These are phyloP conservation scores for Stenchaetothrips biformis DNA, from an alignment of 2,888 invertebrate species.

Conservation along the genomic window DNA sequence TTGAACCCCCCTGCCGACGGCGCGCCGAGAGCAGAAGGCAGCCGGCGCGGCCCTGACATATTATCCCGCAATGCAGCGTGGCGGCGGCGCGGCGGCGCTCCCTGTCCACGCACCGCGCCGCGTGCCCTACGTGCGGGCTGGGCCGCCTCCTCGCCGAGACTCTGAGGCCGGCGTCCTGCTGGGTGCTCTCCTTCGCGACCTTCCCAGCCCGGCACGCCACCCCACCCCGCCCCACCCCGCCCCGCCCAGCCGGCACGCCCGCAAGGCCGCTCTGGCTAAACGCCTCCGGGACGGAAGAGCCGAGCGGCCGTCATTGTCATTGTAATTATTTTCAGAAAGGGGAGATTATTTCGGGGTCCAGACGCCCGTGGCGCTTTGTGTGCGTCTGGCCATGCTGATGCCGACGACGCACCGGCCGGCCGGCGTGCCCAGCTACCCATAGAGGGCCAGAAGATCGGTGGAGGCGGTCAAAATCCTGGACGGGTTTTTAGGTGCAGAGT, in stretches of 20 bases:
- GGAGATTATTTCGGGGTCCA: no score
- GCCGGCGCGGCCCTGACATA: conserved; percentile 4
- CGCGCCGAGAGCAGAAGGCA: conserved; percentile 9
- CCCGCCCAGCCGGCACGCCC: neutral
- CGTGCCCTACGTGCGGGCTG: neutral
- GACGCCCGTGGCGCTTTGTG: neutral
- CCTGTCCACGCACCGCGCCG: neutral
- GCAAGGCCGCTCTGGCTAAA: no score
- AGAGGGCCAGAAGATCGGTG: no score
- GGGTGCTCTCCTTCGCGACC: neutral
- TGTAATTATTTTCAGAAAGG: neutral
- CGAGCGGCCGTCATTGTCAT: neutral
- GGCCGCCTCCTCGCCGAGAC: neutral
- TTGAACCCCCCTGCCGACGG: neutral
- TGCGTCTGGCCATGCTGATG: neutral
- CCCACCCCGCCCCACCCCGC: no score
- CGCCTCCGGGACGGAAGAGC: no score
- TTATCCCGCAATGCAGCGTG: neutral
- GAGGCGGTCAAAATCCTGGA: no score
- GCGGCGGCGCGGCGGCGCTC: neutral
- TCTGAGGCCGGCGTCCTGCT: neutral
- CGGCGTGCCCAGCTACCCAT: no score
- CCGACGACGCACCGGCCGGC: no score
- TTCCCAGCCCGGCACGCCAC: no score
- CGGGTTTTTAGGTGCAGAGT: no score